Conservation (phyloP, 2,113 vertebrate genomes). For the Hyperopisus bebe region DNA sequence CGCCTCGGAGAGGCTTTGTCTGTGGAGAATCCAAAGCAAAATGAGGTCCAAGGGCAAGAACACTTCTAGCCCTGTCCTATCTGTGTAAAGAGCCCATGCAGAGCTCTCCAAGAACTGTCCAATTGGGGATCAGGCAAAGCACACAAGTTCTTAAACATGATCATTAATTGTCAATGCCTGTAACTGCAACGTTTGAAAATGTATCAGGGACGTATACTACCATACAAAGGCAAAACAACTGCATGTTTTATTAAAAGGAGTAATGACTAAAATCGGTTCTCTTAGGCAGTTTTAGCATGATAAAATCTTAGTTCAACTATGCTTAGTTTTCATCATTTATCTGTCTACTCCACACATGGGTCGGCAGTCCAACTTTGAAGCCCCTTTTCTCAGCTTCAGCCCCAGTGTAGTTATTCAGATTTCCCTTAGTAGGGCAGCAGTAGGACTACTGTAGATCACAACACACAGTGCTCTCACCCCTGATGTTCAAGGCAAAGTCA, state of each 20-base stretch:
- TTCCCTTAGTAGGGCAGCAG: background rate
- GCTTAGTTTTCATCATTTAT: background rate
- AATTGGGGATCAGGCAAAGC: background rate
- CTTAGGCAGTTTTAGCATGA: background rate
- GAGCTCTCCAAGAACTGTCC: background rate
- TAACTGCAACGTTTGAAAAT: background rate
- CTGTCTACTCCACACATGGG: background rate
- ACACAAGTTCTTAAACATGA: background rate
- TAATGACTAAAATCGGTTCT: background rate
- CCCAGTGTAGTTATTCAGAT: background rate
- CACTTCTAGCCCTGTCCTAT: background rate
- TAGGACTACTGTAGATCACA: background rate
- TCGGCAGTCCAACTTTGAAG: background rate
- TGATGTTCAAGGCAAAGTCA: background rate
- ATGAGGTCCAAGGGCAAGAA: constrained; percentile 5
- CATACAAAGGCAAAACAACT: background rate
- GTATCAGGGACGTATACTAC: background rate
- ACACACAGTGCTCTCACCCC: background rate
- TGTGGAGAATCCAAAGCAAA: constrained; percentile 39
- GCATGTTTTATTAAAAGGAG: background rate
- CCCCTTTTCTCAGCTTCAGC: background rate
- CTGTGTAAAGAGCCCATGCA: too few species aligned
- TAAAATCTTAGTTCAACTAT: background rate
- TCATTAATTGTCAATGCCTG: background rate
- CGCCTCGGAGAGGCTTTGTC: constrained; percentile 92